Base-by-base conservation (phyloP, 2,797 vertebrate genomes). In the Labeo calbasu region DNA sequence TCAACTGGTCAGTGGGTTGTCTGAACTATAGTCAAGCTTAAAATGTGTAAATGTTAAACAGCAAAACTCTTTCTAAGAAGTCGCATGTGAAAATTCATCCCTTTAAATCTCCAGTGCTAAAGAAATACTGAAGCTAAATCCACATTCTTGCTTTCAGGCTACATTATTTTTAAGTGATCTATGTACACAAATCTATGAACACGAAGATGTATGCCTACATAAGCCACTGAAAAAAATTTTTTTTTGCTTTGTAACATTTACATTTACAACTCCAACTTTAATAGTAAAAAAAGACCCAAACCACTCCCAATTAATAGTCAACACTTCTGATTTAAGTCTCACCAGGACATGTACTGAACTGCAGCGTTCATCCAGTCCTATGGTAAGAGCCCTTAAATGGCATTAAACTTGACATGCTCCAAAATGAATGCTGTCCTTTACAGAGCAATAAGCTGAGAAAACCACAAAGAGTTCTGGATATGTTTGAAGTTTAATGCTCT, bases 401-500 rank as follows among this genome's bases (percentile, higher is more conserved):
- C 70, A 66, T 76, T 53, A 66, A 76, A 21, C 40, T 40, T 86
- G 81, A 82, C 75, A 70, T 48, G 73, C 61, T 75, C 50, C 17
- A 3, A 79, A 73, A 84, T 71, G 70, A 79, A 82, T 72, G 80
- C 13, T 57, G 71, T 75, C 70, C 73, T 53, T 63, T 79, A 68
- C 23, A 77, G 36, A 55, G 70, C 46, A 28, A 53, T 28, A 76
- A 36, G 46, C 14, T 28, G 43, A 82, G 61, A 68, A 88, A 85
- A 32, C 55, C 59, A 32, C 71, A 83, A 80, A 68, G 69, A 40
- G 10, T 69, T 71, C 28, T 73, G 53, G 70, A 48, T 50, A 53
- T 61, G 71, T 84, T 77, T 77, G 69, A 83, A 83, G 76, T 86
- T 73, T 36, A 55, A 79, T 15, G 19, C 66, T 28, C 69, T 73